Evolutionary conservation across 2,797 vertebrate genomes (phyloP).

Genomic region (Helicolenus hilgendorfi): DNA sequence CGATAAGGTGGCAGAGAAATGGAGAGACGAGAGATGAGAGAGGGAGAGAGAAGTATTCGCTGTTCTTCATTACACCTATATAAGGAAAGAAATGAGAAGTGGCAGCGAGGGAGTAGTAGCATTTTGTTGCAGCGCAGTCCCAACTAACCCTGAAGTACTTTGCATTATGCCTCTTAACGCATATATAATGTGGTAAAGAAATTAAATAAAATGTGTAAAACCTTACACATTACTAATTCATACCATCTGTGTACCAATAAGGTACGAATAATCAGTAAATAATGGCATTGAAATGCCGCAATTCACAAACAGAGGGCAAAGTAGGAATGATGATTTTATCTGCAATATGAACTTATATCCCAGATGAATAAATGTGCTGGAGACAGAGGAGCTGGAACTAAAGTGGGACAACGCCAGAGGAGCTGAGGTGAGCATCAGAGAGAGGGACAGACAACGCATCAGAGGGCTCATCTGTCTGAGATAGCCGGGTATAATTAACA

Average conservation of each 20-base stretch:
- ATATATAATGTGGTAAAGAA: neutral
- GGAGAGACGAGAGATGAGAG: slow-evolving; percentile 69
- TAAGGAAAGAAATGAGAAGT: slow-evolving; percentile 78
- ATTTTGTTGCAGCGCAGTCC: slow-evolving; percentile 48
- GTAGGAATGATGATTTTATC: neutral
- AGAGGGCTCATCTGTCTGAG: slow-evolving; percentile 73
- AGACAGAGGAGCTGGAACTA: slow-evolving; percentile 19
- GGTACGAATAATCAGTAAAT: neutral
- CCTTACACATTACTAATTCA: neutral
- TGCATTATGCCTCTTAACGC: slow-evolving; percentile 1
- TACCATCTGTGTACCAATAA: neutral
- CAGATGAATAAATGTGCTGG: slow-evolving; percentile 12
- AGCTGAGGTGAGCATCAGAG: slow-evolving; percentile 57
- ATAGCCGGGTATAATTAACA: slow-evolving; percentile 78
- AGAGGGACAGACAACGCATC: slow-evolving; percentile 55
- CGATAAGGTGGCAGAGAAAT: slow-evolving; percentile 79
- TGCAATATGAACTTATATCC: slow-evolving; percentile 10
- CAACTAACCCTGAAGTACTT: slow-evolving; percentile 40
- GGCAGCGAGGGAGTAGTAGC: slow-evolving; percentile 62
- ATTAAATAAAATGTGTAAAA: slow-evolving; percentile 6
- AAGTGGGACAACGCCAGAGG: slow-evolving; percentile 52
- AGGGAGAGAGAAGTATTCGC: slow-evolving; percentile 55
- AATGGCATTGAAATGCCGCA: neutral
- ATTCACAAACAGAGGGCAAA: slow-evolving; percentile 6
- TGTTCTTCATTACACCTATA: slow-evolving; percentile 86